phyloP scores from a whole-genome alignment of 2,888 invertebrate species.

The Nasonia oneida region DNA sequence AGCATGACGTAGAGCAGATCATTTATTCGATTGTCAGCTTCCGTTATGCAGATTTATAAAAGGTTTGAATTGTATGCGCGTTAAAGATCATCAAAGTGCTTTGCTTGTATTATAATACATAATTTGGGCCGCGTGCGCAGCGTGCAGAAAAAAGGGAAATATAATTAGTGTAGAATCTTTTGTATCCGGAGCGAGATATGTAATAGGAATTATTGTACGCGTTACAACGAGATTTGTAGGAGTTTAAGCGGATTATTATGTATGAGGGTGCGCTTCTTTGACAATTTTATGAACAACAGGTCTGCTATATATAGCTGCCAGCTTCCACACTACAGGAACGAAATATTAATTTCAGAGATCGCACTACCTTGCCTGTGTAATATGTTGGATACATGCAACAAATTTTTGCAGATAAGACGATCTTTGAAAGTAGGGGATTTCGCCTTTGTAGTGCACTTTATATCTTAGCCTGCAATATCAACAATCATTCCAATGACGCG shows the following conservation, averaged over 20 bases:
- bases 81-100: conserved; percentile 38
- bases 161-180: conserved; percentile 35
- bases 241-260: conserved; percentile 33
- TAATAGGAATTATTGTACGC: conserved; percentile 48
- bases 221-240: conserved; percentile 56
- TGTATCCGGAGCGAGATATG: conserved; percentile 30
- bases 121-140: conserved; percentile 33
- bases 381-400: too few relatives aligned
- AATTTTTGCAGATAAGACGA: too few relatives aligned
- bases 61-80: too few relatives aligned
- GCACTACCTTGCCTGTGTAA: too few relatives aligned
- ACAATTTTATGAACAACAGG: conserved; percentile 1
- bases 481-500: not conserved
- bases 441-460: too few relatives aligned
- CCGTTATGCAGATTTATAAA: not conserved
- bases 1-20: not conserved
- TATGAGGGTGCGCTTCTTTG: conserved; percentile 46
- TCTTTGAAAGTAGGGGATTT: too few relatives aligned
- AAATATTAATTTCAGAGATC: too few relatives aligned
- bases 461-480: not conserved
- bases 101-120: conserved; percentile 16
- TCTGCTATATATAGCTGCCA: not conserved
- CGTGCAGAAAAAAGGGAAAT: not conserved
- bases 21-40: conserved; percentile 35
- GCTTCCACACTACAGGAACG: not conserved